Percentiles rank a stretch among this genome's conserved stretches.
Evolutionary conservation across 1,140 invertebrate species (phyloP).

Genomic region (Arion vulgaris): DNA sequence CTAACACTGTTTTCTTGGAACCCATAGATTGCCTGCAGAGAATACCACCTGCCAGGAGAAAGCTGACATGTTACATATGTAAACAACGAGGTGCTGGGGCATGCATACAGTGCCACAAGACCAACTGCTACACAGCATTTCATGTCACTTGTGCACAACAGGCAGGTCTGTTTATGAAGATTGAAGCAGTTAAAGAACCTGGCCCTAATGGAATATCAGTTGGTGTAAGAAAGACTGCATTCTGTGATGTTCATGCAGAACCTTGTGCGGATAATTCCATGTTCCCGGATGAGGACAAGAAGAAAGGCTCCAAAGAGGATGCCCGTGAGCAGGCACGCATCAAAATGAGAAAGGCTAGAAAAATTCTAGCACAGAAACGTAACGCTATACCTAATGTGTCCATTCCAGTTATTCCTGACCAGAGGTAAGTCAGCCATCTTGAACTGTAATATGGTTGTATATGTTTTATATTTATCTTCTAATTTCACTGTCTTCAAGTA

Average conservation of each 20-base stretch:
- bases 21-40: constrained; percentile 97
- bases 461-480: too few species aligned
- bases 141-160: constrained; percentile 99
- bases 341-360: constrained; percentile 85
- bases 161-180: constrained; percentile 95
- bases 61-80: constrained; percentile 95
- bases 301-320: constrained; percentile 71
- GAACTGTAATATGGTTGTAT: too few species aligned
- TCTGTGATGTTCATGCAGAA: constrained; percentile 94
- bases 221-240: constrained; percentile 94
- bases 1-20: constrained; percentile 91
- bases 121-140: constrained; percentile 96
- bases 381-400: constrained; percentile 91
- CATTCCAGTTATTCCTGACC: constrained; percentile 93
- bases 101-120: constrained; percentile 98
- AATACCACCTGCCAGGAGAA: constrained; percentile 95
- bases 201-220: constrained; percentile 67
- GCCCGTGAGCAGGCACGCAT: constrained; percentile 76
- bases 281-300: constrained; percentile 66
- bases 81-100: constrained; percentile 94
- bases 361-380: constrained; percentile 87
- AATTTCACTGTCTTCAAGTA: too few species aligned
- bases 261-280: constrained; percentile 67
- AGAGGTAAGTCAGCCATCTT: constrained; percentile 74
- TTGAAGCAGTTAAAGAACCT: constrained; percentile 80